Conservation (phyloP, 2,888 invertebrate species). For the Oligia strigilis region DNA sequence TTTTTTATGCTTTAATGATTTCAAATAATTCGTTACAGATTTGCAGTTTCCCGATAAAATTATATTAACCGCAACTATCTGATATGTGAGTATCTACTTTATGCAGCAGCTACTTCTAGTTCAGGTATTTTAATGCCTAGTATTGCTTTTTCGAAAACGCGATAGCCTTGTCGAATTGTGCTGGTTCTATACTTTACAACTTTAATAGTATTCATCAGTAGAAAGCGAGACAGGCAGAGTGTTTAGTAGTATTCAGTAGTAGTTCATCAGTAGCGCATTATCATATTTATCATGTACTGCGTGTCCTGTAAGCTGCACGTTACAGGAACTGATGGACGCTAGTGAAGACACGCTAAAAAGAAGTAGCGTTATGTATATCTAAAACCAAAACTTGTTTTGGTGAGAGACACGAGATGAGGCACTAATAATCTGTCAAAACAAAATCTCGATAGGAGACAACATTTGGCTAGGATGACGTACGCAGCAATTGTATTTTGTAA, state of each 20-base stretch:
- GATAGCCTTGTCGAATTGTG: not conserved
- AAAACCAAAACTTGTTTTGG: not conserved
- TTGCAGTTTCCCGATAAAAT: conserved; percentile 61
- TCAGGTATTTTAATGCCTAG: not conserved
- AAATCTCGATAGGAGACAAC: not conserved
- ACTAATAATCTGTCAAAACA: not conserved
- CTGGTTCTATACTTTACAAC: not conserved
- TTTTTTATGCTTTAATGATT: conserved; percentile 66
- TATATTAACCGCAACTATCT: conserved; percentile 64
- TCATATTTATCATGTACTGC: no score
- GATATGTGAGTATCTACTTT: conserved; percentile 41
- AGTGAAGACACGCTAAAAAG: no score
- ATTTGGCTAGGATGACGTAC: not conserved
- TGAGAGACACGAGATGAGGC: no score
- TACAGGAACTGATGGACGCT: no score
- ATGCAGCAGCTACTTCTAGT: conserved; percentile 4
- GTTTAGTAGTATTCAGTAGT: no score
- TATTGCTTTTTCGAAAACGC: not conserved
- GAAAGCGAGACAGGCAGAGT: no score
- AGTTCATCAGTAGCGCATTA: no score
- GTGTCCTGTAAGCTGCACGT: no score
- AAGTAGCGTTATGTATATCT: not conserved
- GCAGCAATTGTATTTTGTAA: not conserved
- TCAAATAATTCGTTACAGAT: conserved; percentile 66
- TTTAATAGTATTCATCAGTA: not conserved